Conservation (phyloP, 2,888 invertebrate species). For the Allygus modestus region DNA sequence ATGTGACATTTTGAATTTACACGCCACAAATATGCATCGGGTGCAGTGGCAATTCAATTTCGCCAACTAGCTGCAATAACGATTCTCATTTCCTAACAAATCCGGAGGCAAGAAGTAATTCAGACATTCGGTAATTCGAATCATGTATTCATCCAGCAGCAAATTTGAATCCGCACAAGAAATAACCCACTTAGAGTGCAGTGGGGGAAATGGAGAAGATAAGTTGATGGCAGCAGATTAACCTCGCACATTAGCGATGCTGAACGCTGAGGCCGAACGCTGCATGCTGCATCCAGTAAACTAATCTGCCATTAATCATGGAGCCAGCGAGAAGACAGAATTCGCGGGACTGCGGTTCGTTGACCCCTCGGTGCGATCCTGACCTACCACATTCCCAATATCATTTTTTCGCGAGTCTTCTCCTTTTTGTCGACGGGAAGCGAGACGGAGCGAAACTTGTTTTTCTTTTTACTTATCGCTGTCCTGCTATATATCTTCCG, state of each 20-base stretch:
- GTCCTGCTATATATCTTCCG: constrained; percentile 59
- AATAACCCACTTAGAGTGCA: constrained; percentile 44
- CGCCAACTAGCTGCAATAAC: not conserved
- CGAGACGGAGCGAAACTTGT: constrained; percentile 57
- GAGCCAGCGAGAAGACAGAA: constrained; percentile 45
- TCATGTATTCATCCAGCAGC: constrained; percentile 22
- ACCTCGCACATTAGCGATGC: constrained; percentile 33
- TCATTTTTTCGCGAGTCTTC: constrained; percentile 51
- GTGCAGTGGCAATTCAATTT: not conserved
- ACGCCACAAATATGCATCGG: too few relatives aligned
- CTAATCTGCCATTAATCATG: constrained; percentile 59
- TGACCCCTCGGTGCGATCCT: constrained; percentile 43
- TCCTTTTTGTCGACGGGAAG: constrained; percentile 49
- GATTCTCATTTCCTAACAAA: constrained; percentile 40
- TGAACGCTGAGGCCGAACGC: not conserved
- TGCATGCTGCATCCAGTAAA: constrained; percentile 43
- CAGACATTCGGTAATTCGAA: constrained; percentile 32
- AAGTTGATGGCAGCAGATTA: constrained; percentile 51
- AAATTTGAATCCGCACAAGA: constrained; percentile 38
- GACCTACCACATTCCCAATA: constrained; percentile 59
- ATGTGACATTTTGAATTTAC: too few relatives aligned
- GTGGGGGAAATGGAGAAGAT: constrained; percentile 53
- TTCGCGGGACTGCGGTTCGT: constrained; percentile 46
- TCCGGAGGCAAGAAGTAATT: constrained; percentile 41
- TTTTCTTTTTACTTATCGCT: constrained; percentile 53